A percentile compares a stretch with the other conserved stretches of the same genome.
phyloP scores from a whole-genome alignment of 2,888 invertebrate genomes.

The Drosophila macrothrix region DNA sequence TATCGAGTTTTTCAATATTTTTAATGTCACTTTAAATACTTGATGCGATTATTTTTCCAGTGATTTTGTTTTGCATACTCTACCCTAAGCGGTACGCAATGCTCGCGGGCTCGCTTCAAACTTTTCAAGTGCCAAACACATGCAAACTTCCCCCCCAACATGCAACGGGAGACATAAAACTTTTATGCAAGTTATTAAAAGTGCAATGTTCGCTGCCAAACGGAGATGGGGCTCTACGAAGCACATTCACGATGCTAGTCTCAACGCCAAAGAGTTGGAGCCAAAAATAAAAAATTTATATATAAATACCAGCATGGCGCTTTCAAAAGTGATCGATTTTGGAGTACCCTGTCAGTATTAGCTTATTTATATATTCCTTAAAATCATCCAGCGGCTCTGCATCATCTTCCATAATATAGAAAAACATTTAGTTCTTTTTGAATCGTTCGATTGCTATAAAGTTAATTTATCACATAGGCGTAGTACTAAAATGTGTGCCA shows the following conservation, averaged over 20 bases:
- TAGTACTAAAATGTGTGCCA: too few species aligned
- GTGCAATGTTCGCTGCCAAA: conserved; percentile 48
- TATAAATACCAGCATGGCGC: neutral
- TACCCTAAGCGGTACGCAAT: conserved; percentile 12
- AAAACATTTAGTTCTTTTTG: neutral
- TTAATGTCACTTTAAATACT: conserved; percentile 82
- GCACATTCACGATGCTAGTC: conserved; percentile 4
- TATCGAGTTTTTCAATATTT: conserved; percentile 83
- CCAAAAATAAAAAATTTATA: conserved; percentile 3
- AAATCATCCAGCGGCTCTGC: neutral
- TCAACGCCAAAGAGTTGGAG: conserved; percentile 57
- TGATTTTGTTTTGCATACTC: conserved; percentile 69
- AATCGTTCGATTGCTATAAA: neutral
- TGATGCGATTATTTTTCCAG: conserved; percentile 76
- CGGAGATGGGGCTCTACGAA: neutral
- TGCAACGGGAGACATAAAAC: conserved; percentile 76
- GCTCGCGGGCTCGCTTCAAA: conserved; percentile 53
- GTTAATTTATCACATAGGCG: too few species aligned
- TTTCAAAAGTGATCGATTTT: neutral
- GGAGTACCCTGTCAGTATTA: neutral
- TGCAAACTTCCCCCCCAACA: conserved; percentile 68
- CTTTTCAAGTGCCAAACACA: conserved; percentile 80
- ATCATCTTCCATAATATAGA: neutral
- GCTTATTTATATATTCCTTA: neutral
- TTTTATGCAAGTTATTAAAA: conserved; percentile 81